These are phyloP conservation scores for Rotaria macrura DNA, from an alignment of 2,888 invertebrate species.

Conservation along the genomic window DNA sequence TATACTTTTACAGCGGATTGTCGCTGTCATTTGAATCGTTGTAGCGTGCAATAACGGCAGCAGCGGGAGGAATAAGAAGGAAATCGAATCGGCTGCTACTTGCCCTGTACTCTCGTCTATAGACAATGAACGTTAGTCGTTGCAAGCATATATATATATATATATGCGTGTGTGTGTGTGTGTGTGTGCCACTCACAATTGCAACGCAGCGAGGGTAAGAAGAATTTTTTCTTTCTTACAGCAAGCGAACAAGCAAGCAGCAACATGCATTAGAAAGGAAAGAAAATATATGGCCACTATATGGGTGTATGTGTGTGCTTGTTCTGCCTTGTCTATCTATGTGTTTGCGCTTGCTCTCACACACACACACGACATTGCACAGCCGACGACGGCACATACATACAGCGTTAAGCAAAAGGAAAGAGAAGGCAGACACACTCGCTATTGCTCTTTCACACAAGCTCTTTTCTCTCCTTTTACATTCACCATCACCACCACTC, in stretches of 20 bases:
- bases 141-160: neutral
- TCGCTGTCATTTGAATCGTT: constrained; percentile 3
- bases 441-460: neutral
- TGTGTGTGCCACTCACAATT: no score
- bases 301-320: neutral
- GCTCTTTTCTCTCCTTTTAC: neutral
- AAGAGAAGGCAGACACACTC: constrained; percentile 9
- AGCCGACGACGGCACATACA: neutral
- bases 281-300: neutral
- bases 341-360: constrained; percentile 6
- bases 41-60: constrained; percentile 5
- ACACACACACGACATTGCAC: neutral
- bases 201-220: neutral
- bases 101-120: neutral
- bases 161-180: no score
- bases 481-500: neutral
- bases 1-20: neutral
- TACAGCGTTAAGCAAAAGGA: neutral
- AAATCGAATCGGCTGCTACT: constrained; percentile 8
- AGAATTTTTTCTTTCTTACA: neutral
- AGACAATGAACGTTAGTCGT: neutral
- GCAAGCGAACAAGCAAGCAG: neutral
- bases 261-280: neutral
- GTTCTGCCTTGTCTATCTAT: neutral
- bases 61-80: neutral